Evolutionary conservation across 1,140 invertebrate genomes (phyloP).

Genomic region (Pseudoatta argentina): DNA sequence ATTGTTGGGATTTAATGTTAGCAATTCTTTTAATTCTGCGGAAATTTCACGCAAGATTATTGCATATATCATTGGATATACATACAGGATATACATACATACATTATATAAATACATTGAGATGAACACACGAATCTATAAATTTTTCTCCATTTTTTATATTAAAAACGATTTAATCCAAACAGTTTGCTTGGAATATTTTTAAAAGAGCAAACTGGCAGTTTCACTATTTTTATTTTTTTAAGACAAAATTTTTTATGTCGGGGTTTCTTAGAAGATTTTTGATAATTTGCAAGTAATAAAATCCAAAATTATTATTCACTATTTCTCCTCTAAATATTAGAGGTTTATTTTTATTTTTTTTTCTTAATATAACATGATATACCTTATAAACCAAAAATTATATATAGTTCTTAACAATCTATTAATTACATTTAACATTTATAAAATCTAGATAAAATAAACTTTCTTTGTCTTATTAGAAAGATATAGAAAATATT

Average conservation of each 20-base stretch:
- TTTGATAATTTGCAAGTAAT: not conserved
- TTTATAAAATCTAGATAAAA: conserved; percentile 3
- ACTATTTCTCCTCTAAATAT: not conserved
- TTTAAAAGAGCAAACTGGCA: not conserved
- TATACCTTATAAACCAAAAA: not conserved
- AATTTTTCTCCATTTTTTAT: too few species aligned
- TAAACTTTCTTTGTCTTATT: conserved; percentile 13
- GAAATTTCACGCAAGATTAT: not conserved
- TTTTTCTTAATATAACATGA: not conserved
- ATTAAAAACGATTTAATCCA: not conserved
- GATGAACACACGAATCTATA: too few species aligned
- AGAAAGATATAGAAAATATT: not conserved
- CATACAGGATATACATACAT: not conserved
- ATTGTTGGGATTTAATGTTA: not conserved
- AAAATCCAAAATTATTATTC: not conserved
- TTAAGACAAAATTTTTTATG: not conserved
- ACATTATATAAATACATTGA: not conserved
- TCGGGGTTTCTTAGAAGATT: not conserved
- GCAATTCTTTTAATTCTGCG: not conserved
- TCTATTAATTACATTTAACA: not conserved
- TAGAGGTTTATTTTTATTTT: not conserved
- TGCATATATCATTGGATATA: not conserved
- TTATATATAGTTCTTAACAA: not conserved
- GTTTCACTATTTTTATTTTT: not conserved
- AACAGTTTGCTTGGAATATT: not conserved